Evolutionary conservation across 1,140 invertebrate species (phyloP).

Genomic region (Neodiprion pinetum): DNA sequence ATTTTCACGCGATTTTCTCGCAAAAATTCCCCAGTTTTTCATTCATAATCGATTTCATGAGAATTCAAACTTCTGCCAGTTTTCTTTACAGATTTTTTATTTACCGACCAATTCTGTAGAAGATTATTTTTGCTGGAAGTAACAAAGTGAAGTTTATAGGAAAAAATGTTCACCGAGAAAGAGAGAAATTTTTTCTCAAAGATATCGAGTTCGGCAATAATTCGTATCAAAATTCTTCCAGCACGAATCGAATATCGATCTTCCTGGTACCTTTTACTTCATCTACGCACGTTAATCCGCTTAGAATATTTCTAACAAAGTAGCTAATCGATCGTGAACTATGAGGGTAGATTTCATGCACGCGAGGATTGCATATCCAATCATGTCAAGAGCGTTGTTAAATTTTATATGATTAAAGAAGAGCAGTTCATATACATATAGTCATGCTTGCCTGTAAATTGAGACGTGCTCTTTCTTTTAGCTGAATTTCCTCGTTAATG

Average conservation of each 20-base stretch:
- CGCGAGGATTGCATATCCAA: neutral
- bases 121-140: too few relatives aligned
- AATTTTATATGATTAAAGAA: neutral
- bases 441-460: constrained; percentile 39
- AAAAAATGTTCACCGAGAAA: too few relatives aligned
- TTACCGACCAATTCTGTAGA: neutral
- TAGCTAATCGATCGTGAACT: neutral
- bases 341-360: neutral
- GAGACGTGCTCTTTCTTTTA: constrained; percentile 51
- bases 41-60: neutral
- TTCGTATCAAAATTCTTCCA: too few relatives aligned
- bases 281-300: too few relatives aligned
- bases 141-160: too few relatives aligned
- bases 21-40: neutral
- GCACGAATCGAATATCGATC: too few relatives aligned
- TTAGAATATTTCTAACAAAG: too few relatives aligned
- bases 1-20: constrained; percentile 1
- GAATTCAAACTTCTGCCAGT: neutral
- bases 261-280: too few relatives aligned
- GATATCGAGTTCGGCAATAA: too few relatives aligned
- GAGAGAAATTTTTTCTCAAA: too few relatives aligned
- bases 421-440: constrained; percentile 29
- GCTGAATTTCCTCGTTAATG: constrained; percentile 67
- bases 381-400: neutral
- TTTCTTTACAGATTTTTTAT: neutral